phyloP scores from a whole-genome alignment of 2,888 invertebrate genomes.

The Mystacides longicornis region DNA sequence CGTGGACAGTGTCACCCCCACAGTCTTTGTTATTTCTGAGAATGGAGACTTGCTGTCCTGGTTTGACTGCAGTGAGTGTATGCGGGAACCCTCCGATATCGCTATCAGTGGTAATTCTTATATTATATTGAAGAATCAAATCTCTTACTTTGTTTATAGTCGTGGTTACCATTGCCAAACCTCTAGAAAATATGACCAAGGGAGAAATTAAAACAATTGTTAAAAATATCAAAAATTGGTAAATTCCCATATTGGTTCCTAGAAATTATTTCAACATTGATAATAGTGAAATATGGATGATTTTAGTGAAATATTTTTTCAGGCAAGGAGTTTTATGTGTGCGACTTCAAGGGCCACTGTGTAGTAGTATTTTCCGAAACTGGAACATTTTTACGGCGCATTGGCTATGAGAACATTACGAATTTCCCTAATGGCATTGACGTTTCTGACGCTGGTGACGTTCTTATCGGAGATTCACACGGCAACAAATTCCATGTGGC shows the following conservation, averaged over 20 bases:
- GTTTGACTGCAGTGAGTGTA: constrained; percentile 97
- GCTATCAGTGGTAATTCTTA: constrained; percentile 73
- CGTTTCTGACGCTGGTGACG: constrained; percentile 94
- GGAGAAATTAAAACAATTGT: too few species aligned
- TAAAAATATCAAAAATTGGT: too few species aligned
- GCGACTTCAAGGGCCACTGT: constrained; percentile 97
- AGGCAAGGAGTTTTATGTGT: constrained; percentile 92
- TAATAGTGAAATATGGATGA: too few species aligned
- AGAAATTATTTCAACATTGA: too few species aligned
- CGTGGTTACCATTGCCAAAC: too few species aligned
- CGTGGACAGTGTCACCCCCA: constrained; percentile 95
- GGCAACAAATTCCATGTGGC: constrained; percentile 97
- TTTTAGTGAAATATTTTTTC: constrained; percentile 18
- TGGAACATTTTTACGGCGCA: constrained; percentile 84
- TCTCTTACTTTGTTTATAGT: too few species aligned
- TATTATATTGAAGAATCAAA: too few species aligned
- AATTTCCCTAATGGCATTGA: constrained; percentile 98
- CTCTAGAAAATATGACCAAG: too few species aligned
- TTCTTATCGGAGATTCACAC: constrained; percentile 94
- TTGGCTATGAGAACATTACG: constrained; percentile 92
- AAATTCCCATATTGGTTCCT: too few species aligned
- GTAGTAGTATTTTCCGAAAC: constrained; percentile 93
- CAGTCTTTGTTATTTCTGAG: constrained; percentile 89
- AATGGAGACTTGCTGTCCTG: constrained; percentile 87
- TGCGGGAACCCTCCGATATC: constrained; percentile 96